These are phyloP conservation scores for Chymomyza costata DNA, from an alignment of 1,140 invertebrate species.

Conservation along the genomic window DNA sequence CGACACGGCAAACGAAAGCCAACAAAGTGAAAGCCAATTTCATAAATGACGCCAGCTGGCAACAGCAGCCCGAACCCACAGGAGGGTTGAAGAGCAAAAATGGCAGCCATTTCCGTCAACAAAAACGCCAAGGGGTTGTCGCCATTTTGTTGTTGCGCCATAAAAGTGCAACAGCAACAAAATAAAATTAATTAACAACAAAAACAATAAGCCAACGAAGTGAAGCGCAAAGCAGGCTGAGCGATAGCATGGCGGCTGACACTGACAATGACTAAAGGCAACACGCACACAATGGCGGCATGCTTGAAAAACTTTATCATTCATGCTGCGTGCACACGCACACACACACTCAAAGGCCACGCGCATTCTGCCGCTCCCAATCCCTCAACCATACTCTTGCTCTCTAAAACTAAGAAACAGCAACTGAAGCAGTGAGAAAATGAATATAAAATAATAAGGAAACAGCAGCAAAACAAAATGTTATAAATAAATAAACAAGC, in stretches of 20 bases:
- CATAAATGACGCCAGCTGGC: too few species aligned
- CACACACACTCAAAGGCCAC: too few species aligned
- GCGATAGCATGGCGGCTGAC: background rate
- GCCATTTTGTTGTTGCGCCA: constrained; percentile 24
- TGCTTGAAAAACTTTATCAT: too few species aligned
- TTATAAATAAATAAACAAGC: constrained; percentile 65
- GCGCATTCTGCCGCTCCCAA: constrained; percentile 1
- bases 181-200: constrained; percentile 65
- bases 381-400: too few species aligned
- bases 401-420: too few species aligned
- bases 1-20: constrained; percentile 11
- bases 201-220: constrained; percentile 1
- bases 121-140: too few species aligned
- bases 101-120: constrained; percentile 3
- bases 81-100: background rate
- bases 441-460: constrained; percentile 41
- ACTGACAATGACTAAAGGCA: constrained; percentile 3
- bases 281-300: too few species aligned
- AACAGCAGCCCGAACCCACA: too few species aligned
- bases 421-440: too few species aligned
- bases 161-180: constrained; percentile 51
- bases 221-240: constrained; percentile 20
- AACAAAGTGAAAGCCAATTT: constrained; percentile 39
- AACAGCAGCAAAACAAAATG: constrained; percentile 57
- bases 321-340: too few species aligned